These are phyloP conservation scores for Campylomormyrus numenius DNA, from an alignment of 2,113 vertebrate species.

Conservation along the genomic window DNA sequence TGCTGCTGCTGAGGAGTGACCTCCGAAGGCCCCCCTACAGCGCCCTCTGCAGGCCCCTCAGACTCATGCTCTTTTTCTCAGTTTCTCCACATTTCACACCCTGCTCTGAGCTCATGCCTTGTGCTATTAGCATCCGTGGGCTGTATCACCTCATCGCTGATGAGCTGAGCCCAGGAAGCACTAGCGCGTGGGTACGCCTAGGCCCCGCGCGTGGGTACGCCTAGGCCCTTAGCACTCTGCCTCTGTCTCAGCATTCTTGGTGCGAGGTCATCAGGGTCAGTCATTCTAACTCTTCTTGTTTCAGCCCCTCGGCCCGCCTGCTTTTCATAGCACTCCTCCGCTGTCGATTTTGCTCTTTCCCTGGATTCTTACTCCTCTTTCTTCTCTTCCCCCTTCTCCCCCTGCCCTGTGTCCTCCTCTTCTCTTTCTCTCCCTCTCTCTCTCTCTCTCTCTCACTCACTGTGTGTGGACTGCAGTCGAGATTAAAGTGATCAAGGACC, in stretches of 20 bases:
- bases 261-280: not conserved
- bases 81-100: not conserved
- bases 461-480: constrained; percentile 75
- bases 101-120: not conserved
- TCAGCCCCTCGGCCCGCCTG: not conserved
- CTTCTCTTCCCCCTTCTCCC: constrained; percentile 17
- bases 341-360: constrained; percentile 27
- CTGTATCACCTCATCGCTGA: not conserved
- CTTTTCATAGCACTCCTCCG: not conserved
- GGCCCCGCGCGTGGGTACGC: not conserved
- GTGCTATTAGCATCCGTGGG: not conserved
- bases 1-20: not conserved
- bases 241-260: not conserved
- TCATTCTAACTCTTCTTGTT: not conserved
- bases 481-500: constrained; percentile 98
- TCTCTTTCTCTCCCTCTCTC: constrained; percentile 23
- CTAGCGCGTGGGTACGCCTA: not conserved
- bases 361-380: constrained; percentile 21
- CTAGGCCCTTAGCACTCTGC: not conserved
- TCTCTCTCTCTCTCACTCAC: not conserved
- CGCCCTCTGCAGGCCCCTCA: not conserved
- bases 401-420: constrained; percentile 36
- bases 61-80: not conserved
- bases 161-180: not conserved
- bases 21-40: not conserved